These are phyloP conservation scores for Amphiura filiformis DNA, from an alignment of 35 echinoderm and acorn worm genomes.

Conservation along the genomic window DNA sequence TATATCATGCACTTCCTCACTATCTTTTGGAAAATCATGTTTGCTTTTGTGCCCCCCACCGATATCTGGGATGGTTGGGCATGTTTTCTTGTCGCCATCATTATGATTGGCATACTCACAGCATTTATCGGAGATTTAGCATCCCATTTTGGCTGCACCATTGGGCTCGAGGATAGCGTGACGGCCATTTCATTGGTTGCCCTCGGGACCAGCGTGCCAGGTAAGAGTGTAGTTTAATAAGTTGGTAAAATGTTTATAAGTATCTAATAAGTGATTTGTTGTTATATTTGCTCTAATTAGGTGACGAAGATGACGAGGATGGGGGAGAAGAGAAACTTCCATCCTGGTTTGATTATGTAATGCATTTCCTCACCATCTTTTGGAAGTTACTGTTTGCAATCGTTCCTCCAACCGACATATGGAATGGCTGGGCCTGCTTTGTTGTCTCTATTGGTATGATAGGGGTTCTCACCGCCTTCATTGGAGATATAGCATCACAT, in stretches of 20 bases:
- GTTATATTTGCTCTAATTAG: background rate
- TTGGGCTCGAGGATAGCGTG: constrained; percentile 67
- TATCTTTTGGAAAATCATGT: constrained; percentile 99
- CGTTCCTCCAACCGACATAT: constrained; percentile 88
- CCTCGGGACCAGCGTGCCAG: constrained; percentile 96
- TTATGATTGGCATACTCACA: constrained; percentile 79
- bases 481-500: constrained; percentile 80
- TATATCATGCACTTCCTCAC: constrained; percentile 99
- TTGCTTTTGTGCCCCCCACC: constrained; percentile 95
- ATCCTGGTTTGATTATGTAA: constrained; percentile 91
- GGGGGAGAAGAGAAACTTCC: constrained; percentile 89
- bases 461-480: constrained; percentile 74
- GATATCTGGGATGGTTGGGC: constrained; percentile 89
- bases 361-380: constrained; percentile 99
- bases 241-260: background rate
- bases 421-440: constrained; percentile 92
- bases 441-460: constrained; percentile 80
- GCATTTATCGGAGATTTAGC: constrained; percentile 86
- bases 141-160: constrained; percentile 92
- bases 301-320: constrained; percentile 70
- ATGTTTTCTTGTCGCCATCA: constrained; percentile 87
- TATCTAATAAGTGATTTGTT: background rate
- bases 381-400: constrained; percentile 99
- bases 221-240: constrained; percentile 17
- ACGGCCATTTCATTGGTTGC: constrained; percentile 99